These are phyloP conservation scores for Zosterops lateralis DNA, from an alignment of 2,113 vertebrate species.

Conservation along the genomic window DNA sequence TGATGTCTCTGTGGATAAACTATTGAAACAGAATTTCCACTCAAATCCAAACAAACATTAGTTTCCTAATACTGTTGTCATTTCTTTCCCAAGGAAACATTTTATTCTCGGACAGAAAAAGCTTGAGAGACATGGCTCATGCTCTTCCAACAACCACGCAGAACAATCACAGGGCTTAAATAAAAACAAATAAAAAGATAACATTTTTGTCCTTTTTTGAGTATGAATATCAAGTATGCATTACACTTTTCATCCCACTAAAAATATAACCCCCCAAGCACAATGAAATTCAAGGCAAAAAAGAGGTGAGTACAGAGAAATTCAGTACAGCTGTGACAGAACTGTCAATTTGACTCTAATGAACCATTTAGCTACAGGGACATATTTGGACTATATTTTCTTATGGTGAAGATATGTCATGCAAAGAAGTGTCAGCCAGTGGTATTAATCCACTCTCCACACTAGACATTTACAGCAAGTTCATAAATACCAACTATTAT, in stretches of 20 bases:
- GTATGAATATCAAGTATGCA: background rate
- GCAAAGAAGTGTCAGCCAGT: background rate
- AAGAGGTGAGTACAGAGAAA: background rate
- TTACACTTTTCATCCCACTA: background rate
- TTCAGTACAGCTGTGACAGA: background rate
- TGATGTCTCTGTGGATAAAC: background rate
- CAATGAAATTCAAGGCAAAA: background rate
- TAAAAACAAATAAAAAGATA: background rate
- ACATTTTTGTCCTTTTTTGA: background rate
- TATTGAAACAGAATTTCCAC: background rate
- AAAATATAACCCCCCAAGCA: background rate
- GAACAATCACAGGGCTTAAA: background rate
- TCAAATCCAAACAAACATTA: background rate
- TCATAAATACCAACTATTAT: background rate
- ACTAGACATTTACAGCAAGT: background rate
- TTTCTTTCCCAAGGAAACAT: background rate
- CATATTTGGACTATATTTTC: background rate
- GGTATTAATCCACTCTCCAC: background rate
- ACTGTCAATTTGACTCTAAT: background rate
- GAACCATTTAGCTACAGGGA: background rate
- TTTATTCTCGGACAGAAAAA: background rate
- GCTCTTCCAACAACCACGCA: rapidly evolving
- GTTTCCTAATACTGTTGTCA: background rate
- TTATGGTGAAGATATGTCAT: background rate
- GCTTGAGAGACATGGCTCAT: background rate